Evolutionary conservation across 2,797 vertebrate species (phyloP).

Genomic region (Danio kyathit): DNA sequence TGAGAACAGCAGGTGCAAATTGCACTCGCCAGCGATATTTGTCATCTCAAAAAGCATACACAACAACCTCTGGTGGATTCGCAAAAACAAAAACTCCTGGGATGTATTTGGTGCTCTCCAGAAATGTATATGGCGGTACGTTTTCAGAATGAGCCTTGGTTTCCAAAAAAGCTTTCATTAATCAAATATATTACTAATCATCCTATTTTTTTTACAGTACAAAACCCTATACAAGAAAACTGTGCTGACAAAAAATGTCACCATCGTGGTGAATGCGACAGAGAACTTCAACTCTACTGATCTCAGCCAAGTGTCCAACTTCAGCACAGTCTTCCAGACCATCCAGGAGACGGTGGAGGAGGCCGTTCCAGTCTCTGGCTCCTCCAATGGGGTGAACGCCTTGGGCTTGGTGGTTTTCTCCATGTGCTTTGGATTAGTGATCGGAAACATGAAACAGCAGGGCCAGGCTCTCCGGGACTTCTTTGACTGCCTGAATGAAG

Average conservation of each 20-base stretch:
- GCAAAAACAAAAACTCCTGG: too few relatives aligned
- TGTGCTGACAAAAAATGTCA: conserved; percentile 82
- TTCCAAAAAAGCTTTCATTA: too few relatives aligned
- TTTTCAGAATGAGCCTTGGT: too few relatives aligned
- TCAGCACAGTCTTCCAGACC: conserved; percentile 83
- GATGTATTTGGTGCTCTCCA: too few relatives aligned
- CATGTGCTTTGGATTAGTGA: conserved; percentile 93
- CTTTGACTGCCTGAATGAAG: conserved; percentile 95
- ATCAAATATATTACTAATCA: conserved; percentile 1
- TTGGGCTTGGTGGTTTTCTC: conserved; percentile 96
- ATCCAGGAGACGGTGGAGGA: conserved; percentile 89
- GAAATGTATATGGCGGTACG: too few relatives aligned
- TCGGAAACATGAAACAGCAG: conserved; percentile 95
- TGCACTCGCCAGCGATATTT: too few relatives aligned
- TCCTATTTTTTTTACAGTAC: conserved; percentile 81
- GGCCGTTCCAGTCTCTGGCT: conserved; percentile 86
- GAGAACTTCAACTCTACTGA: conserved; percentile 78
- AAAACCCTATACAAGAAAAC: conserved; percentile 93
- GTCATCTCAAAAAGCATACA: too few relatives aligned
- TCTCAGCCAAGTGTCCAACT: conserved; percentile 75
- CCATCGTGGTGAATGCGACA: conserved; percentile 73
- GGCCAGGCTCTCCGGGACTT: conserved; percentile 90
- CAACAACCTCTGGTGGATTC: too few relatives aligned
- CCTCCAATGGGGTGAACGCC: conserved; percentile 91
- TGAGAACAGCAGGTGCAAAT: too few relatives aligned